phyloP scores from a whole-genome alignment of 2,797 vertebrate species.

The Cryptoblepharus egeriae region DNA sequence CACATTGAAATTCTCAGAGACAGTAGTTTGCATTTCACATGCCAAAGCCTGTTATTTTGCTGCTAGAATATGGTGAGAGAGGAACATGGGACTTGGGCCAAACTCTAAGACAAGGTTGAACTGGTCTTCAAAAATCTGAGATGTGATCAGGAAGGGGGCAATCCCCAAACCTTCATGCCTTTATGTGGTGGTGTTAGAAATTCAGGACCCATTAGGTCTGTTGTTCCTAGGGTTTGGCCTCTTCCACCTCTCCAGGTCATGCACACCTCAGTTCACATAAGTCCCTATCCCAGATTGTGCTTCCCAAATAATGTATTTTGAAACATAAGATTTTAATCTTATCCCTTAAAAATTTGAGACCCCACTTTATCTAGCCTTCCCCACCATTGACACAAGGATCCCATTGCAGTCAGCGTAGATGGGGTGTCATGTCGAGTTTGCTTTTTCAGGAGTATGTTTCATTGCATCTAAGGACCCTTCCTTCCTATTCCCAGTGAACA shows the following conservation, averaged over 20 bases:
- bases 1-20: neutral
- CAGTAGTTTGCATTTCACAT: neutral
- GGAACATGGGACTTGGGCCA: too few species aligned
- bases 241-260: neutral
- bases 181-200: neutral
- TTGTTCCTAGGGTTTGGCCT: neutral
- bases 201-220: neutral
- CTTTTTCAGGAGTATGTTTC: neutral
- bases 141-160: too few species aligned
- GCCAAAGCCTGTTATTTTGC: neutral
- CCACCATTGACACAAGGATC: neutral
- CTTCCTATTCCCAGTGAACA: neutral
- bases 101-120: neutral
- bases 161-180: neutral
- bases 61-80: neutral
- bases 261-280: neutral
- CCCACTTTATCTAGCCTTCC: conserved; percentile 29
- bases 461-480: neutral
- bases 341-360: neutral
- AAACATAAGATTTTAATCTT: neutral
- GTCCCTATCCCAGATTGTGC: neutral
- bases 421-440: too few species aligned
- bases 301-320: neutral
- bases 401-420: neutral
- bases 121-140: neutral